Conservation (phyloP, 2,113 vertebrate genomes). For the Silurus asotus region DNA sequence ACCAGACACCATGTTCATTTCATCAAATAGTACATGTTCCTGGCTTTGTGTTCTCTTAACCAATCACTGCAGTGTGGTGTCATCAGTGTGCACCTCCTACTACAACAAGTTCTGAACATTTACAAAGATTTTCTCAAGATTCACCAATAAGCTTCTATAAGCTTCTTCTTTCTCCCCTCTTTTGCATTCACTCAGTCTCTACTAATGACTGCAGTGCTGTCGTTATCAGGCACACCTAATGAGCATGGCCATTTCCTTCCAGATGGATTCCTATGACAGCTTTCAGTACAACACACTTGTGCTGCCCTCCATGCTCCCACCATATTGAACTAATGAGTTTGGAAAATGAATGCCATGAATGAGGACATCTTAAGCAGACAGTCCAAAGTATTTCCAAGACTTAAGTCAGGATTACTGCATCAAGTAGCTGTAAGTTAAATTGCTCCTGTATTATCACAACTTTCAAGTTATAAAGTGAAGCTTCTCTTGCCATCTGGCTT, state of each 20-base stretch:
- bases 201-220: neutral
- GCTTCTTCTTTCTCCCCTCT: neutral
- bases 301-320: neutral
- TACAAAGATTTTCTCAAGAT: neutral
- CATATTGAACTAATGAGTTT: neutral
- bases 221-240: constrained; percentile 7
- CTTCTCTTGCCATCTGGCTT: too few relatives aligned
- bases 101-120: neutral
- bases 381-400: neutral
- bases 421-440: neutral
- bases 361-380: constrained; percentile 20
- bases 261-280: constrained; percentile 24
- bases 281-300: neutral
- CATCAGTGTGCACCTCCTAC: neutral
- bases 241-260: neutral
- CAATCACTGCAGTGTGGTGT: neutral
- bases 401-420: neutral
- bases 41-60: neutral
- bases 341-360: constrained; percentile 10
- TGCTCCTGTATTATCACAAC: neutral
- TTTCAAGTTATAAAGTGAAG: neutral
- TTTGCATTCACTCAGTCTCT: neutral
- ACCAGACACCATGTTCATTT: neutral
- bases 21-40: neutral
- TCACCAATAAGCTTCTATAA: neutral